Evolutionary conservation across 2,888 invertebrate species (phyloP), one percentile per base, ranked within the genome.

Genomic region (Eurytoma californica): DNA sequence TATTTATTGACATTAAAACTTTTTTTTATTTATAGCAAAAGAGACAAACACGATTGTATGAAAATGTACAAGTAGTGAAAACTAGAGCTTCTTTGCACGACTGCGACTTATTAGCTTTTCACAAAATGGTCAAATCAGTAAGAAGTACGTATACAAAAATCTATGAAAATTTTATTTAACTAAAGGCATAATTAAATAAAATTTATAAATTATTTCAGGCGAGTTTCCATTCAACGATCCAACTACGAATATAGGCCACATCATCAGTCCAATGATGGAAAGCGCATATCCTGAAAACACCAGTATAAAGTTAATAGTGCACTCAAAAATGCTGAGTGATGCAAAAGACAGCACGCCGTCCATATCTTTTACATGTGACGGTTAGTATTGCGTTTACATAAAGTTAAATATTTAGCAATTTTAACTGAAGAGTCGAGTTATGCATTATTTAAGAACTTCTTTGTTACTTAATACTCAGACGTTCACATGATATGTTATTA

Each of bases 361-460:
- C 9, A 94, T 97, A 84, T 94, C 94, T 14, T 98, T 98, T 90
- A 98, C 97, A 55, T 97, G 97, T 87, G 97, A 98, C 91, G 96
- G 97, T 97, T 91, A 92, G 92, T 85, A 81, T 61, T 28, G 58
- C 51, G 30, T 69, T 68, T 66, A 28, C 30, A 74, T 74, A 73
- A 18, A 16, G 28, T 58, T 57, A 55, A 77, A 70, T 72, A 77
- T 77, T 74, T 49, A 57, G 39, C 7, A 28, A 16, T 30, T 18
- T 18, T 51, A 30, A 14, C 18, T 57, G 9, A 39, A 39, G 9
- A 63, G 16, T 53, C 53, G 53, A 9, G 20, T 47, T 58, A 57
- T 28, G 51, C 20, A 65, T 55, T 63, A 14, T 3, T 39, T 39
- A 18, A n/a, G 18, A 63, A 18, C 3, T 18, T 58, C 47, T 65